Base-by-base conservation (phyloP, 2,888 invertebrate species). In the Orthonychiurus folsomi region DNA sequence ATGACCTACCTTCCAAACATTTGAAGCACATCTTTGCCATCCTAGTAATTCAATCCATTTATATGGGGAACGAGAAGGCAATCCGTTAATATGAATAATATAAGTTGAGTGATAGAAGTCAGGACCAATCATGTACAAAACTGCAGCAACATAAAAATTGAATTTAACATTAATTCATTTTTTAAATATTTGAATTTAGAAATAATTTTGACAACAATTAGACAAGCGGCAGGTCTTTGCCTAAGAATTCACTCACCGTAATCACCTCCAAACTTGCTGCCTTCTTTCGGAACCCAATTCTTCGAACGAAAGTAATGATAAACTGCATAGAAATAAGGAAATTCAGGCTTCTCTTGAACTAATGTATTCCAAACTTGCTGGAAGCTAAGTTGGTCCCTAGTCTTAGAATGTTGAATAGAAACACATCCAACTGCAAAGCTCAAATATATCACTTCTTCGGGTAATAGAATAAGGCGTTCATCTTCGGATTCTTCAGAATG, bases 251-350 rank as follows among this genome's bases (percentile, higher is more conserved):
- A n/a, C 63, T 60, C 66, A 72, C 72, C 63, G 58, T 66, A 72
- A 9, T 67, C 63, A 28, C 66, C 70, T 59, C 72, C 72, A 60
- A 61, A 70, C 23, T 59, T 54, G 23, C 56, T 59, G 21, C 70
- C 72, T 20, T 25, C 21, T 61, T 72, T 72, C 12, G 70, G 70
- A 1, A 72, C 69, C 70, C 70, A 72, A 60, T 70, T 70, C 52
- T 72, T 72, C 3, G 67, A 68, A 5, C 72, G 61, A 57, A 68
- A 70, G 26, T 70, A 72, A 60, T 70, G 72, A 61, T 72, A 72
- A 0, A 66, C 70, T 27, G 70, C 70, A 62, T 72, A 72, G 2
- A 63, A 57, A 20, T 64, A 52, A 27, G 69, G 67, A 63, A 72
- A 72, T 21, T 69, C 68, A 20, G 64, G 61, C 63, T 69, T 62